Conservation (phyloP, 2,888 invertebrate species). For the Mesopsocus fuscifrons region DNA sequence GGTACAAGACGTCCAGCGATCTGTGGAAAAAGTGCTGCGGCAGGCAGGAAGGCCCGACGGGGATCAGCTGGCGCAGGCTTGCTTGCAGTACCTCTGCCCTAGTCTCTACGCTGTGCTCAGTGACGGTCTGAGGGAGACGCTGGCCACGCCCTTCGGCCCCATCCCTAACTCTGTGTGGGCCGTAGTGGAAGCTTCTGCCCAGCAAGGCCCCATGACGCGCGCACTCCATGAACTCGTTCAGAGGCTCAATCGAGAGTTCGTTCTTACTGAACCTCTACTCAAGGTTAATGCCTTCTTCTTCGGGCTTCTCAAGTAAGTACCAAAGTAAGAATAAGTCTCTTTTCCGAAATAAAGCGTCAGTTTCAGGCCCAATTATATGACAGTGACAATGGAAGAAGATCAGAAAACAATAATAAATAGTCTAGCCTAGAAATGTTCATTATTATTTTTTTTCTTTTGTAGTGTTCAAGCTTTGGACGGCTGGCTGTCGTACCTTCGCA, state of each 20-base stretch:
- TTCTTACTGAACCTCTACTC: slow-evolving; percentile 62
- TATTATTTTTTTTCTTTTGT: slow-evolving; percentile 3
- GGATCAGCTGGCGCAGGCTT: slow-evolving; percentile 3
- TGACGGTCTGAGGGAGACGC: slow-evolving; percentile 62
- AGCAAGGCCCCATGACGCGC: slow-evolving; percentile 66
- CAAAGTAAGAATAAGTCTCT: slow-evolving; percentile 12
- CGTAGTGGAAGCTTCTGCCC: slow-evolving; percentile 71
- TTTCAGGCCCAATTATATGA: no score
- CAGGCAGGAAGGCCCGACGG: slow-evolving; percentile 22
- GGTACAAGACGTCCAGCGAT: slow-evolving; percentile 50
- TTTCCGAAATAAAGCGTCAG: no score
- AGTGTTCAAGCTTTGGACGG: slow-evolving; percentile 65
- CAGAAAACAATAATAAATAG: no score
- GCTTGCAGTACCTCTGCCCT: slow-evolving; percentile 39
- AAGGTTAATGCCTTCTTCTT: slow-evolving; percentile 80
- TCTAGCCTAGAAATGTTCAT: no score
- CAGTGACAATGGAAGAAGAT: no score
- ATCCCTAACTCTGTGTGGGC: slow-evolving; percentile 79
- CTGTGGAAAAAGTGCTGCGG: slow-evolving; percentile 53
- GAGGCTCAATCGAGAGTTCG: slow-evolving; percentile 64
- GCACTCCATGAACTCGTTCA: slow-evolving; percentile 66
- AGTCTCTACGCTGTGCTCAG: slow-evolving; percentile 66
- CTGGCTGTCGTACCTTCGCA: slow-evolving; percentile 72
- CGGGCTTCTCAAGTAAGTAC: slow-evolving; percentile 67
- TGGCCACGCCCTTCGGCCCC: slow-evolving; percentile 70